These are phyloP conservation scores for Seriola rivoliana DNA, from an alignment of 2,113 vertebrate species.

Conservation along the genomic window DNA sequence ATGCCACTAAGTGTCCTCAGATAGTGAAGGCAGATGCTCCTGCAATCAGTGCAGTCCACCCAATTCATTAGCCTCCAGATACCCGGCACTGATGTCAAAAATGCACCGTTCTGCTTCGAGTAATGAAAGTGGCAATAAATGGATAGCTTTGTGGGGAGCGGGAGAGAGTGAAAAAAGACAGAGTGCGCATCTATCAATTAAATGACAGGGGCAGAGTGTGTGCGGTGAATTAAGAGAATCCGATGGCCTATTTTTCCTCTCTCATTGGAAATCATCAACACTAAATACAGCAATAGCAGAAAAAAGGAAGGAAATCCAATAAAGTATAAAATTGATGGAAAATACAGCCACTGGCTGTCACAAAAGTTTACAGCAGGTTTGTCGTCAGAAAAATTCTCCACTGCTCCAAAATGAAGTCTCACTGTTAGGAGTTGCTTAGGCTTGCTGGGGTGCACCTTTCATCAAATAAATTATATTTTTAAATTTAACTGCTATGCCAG, in stretches of 20 bases:
- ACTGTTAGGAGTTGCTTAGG: slow-evolving; percentile 28
- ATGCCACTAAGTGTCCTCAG: slow-evolving; percentile 47
- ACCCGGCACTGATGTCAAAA: slow-evolving; percentile 62
- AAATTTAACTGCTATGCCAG: slow-evolving; percentile 65
- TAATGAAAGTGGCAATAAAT: slow-evolving; percentile 75
- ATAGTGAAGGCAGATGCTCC: slow-evolving; percentile 51
- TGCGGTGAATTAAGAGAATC: slow-evolving; percentile 72
- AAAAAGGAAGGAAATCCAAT: slow-evolving; percentile 74
- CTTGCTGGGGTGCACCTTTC: slow-evolving; percentile 46
- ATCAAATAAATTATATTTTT: slow-evolving; percentile 63
- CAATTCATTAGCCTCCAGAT: slow-evolving; percentile 67
- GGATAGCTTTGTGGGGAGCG: slow-evolving; percentile 57
- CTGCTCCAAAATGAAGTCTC: slow-evolving; percentile 51
- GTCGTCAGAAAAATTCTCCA: slow-evolving; percentile 44
- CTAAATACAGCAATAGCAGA: slow-evolving; percentile 75
- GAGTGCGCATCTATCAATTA: slow-evolving; percentile 71
- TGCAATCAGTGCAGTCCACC: slow-evolving; percentile 56
- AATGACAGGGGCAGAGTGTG: slow-evolving; percentile 67
- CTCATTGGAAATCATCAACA: slow-evolving; percentile 77
- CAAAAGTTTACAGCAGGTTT: slow-evolving; percentile 62
- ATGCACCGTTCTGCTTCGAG: slow-evolving; percentile 51
- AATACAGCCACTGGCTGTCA: slow-evolving; percentile 66
- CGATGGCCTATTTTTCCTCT: slow-evolving; percentile 66
- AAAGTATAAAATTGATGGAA: slow-evolving; percentile 66
- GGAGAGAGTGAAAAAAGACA: slow-evolving; percentile 17